These are phyloP conservation scores for Saturnia pavonia DNA, from an alignment of 2,888 invertebrate genomes.

Conservation along the genomic window DNA sequence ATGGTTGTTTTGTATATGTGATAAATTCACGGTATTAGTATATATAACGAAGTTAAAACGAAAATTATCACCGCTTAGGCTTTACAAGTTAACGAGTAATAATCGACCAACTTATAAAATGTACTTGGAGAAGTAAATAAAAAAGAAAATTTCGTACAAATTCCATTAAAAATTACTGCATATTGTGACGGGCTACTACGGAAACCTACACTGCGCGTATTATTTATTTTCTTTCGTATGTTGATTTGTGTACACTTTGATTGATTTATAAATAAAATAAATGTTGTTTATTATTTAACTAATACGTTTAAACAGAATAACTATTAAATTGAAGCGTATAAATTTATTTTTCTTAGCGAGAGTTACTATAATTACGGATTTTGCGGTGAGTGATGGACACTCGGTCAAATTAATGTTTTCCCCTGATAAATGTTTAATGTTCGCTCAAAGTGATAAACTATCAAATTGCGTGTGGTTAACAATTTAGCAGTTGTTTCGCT, in stretches of 20 bases:
- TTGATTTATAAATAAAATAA: neutral
- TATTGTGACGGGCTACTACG: no score
- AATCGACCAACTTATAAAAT: no score
- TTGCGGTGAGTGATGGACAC: conserved; percentile 21
- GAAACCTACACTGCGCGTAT: no score
- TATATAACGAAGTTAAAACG: no score
- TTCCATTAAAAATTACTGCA: no score
- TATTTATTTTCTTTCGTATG: neutral
- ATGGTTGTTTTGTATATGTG: no score
- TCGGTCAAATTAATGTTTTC: conserved; percentile 39
- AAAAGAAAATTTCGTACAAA: no score
- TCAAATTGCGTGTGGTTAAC: conserved; percentile 42
- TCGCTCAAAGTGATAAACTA: conserved; percentile 43
- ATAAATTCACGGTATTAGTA: no score
- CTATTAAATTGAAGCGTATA: conserved; percentile 1
- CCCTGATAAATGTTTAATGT: conserved; percentile 38
- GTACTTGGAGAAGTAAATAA: no score
- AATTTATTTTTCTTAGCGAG: conserved; percentile 3
- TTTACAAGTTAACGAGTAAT: no score
- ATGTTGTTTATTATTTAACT: neutral
- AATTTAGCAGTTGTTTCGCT: conserved; percentile 40
- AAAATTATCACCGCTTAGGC: no score
- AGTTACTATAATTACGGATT: neutral
- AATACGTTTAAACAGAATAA: neutral
- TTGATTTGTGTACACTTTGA: neutral